Percentiles rank a stretch among this genome's conserved stretches.
These are phyloP conservation scores for Epistrophella euchroma DNA, from an alignment of 2,888 invertebrate genomes.

Conservation along the genomic window DNA sequence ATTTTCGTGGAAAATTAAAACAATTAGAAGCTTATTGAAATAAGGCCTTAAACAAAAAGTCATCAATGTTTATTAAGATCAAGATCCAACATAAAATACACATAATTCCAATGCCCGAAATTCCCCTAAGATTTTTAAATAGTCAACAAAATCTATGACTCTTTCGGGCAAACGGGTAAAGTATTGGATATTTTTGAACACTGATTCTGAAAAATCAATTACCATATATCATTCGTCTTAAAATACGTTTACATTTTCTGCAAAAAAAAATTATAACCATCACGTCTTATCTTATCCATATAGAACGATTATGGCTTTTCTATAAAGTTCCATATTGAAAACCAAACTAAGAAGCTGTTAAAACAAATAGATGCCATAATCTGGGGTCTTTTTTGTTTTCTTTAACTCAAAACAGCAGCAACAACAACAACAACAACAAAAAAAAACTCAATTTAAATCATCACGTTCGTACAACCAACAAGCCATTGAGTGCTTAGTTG, in stretches of 20 bases:
- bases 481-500: slow-evolving; percentile 45
- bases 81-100: too few species aligned
- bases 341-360: slow-evolving; percentile 17
- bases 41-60: too few species aligned
- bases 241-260: not conserved
- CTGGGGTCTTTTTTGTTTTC: not conserved
- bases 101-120: too few species aligned
- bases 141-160: too few species aligned
- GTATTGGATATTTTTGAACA: too few species aligned
- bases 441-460: slow-evolving; percentile 63
- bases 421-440: not conserved
- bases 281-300: not conserved
- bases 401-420: not conserved
- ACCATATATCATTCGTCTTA: not conserved
- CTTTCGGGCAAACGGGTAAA: too few species aligned
- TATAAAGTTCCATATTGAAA: slow-evolving; percentile 14
- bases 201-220: not conserved
- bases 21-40: too few species aligned
- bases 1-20: too few species aligned
- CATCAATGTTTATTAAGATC: too few species aligned
- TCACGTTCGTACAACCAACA: not conserved
- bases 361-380: slow-evolving; percentile 24
- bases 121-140: too few species aligned
- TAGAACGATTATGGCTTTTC: slow-evolving; percentile 2
- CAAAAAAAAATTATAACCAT: not conserved